phyloP scores from a whole-genome alignment of 2,888 invertebrate genomes.

The Drosophila neoperkinsi region DNA sequence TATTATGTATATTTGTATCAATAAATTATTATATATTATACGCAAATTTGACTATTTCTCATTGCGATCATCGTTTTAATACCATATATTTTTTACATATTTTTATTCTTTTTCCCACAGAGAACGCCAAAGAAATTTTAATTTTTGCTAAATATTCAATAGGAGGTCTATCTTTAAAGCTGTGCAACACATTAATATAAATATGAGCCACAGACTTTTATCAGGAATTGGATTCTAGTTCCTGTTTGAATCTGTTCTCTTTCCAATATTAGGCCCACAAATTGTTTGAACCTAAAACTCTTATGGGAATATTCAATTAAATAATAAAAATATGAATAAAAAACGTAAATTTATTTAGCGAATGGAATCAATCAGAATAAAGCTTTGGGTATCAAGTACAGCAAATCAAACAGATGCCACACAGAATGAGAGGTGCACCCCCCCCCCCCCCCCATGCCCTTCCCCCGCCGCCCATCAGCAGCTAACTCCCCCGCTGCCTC shows the following conservation, averaged over 20 bases:
- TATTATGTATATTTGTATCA: neutral
- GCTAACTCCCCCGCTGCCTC: neutral
- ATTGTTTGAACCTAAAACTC: neutral
- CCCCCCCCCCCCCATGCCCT: neutral
- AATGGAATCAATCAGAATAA: slow-evolving; percentile 29
- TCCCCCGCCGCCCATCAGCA: neutral
- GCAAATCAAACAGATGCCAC: slow-evolving; percentile 58
- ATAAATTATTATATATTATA: neutral
- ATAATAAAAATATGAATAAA: neutral
- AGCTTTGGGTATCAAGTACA: slow-evolving; percentile 30
- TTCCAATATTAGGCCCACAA: neutral
- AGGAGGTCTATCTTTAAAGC: neutral
- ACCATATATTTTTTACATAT: neutral
- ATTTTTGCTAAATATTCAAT: neutral
- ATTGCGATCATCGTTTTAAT: neutral
- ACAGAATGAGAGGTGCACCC: neutral
- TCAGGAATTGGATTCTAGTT: neutral
- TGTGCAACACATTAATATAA: neutral
- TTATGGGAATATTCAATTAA: neutral
- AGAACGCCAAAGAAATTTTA: neutral
- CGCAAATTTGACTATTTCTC: neutral
- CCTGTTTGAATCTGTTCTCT: neutral
- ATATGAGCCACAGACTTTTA: neutral
- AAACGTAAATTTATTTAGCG: slow-evolving; percentile 7
- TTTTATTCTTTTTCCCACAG: neutral